A percentile compares a stretch with the other conserved stretches of the same genome.
Evolutionary conservation across 1,140 invertebrate genomes (phyloP).

Genomic region (Lanistes nyassanus): DNA sequence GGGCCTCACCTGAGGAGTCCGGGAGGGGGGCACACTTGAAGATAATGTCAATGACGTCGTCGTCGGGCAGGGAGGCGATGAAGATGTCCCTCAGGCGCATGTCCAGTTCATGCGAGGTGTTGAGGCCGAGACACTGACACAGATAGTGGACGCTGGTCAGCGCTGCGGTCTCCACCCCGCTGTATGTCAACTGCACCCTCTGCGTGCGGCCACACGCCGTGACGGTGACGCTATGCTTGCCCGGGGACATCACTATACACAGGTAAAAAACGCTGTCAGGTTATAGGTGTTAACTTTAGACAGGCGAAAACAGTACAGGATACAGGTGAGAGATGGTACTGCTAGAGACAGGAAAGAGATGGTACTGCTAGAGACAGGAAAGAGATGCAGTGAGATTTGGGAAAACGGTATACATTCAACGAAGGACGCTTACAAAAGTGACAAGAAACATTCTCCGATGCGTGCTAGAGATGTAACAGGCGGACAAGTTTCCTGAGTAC

Average conservation of each 20-base stretch:
- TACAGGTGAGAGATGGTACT: no score
- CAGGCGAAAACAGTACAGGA: no score
- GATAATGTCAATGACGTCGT: constrained; percentile 20
- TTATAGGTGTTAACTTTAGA: no score
- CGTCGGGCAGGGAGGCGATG: constrained; percentile 25
- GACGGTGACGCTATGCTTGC: constrained; percentile 1
- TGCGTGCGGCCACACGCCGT: background rate
- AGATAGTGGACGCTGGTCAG: constrained; percentile 31
- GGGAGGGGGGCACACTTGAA: background rate
- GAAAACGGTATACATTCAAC: no score
- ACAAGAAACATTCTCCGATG: no score
- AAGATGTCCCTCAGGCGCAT: constrained; percentile 29
- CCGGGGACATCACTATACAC: background rate
- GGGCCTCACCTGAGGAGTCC: background rate
- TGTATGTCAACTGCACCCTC: background rate
- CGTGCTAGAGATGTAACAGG: no score
- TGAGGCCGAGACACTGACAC: constrained; percentile 29
- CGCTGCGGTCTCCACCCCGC: background rate
- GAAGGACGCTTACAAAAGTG: no score
- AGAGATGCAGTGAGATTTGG: no score
- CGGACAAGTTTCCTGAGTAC: no score
- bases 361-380: no score
- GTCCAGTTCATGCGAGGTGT: constrained; percentile 30
- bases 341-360: no score
- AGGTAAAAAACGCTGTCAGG: no score